phyloP scores from a whole-genome alignment of 2,797 vertebrate species.

The Poecile montanus region DNA sequence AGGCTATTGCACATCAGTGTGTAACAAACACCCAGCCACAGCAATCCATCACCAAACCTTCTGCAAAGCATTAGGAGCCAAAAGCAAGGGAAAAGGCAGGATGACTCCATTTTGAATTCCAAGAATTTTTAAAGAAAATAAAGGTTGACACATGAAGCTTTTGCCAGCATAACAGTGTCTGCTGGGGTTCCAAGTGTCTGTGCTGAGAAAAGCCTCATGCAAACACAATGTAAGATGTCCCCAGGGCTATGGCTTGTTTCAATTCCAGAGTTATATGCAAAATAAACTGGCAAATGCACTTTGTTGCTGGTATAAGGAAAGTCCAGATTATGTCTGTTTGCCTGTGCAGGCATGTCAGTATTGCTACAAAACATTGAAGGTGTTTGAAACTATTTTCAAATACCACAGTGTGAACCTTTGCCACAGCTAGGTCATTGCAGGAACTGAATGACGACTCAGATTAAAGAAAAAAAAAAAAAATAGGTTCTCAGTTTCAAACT shows the following conservation, averaged over 20 bases:
- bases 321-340: not conserved
- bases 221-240: not conserved
- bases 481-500: not conserved
- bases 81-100: slow-evolving; percentile 18
- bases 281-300: not conserved
- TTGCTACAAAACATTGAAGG: slow-evolving; percentile 9
- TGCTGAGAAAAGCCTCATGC: not conserved
- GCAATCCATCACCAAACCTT: slow-evolving; percentile 64
- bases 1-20: slow-evolving; percentile 5
- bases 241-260: not conserved
- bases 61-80: slow-evolving; percentile 70
- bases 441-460: not conserved
- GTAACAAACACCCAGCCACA: slow-evolving; percentile 66
- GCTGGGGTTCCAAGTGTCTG: not conserved
- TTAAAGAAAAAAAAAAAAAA: not conserved
- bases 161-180: not conserved
- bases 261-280: not conserved
- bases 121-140: slow-evolving; percentile 61
- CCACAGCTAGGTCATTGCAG: not conserved
- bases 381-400: slow-evolving; percentile 56
- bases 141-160: not conserved
- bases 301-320: not conserved
- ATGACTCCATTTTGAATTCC: not conserved
- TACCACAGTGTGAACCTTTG: slow-evolving; percentile 27
- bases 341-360: slow-evolving; percentile 16